Base-by-base conservation (phyloP, 2,113 vertebrate species). In the Paedocypris sp. region DNA sequence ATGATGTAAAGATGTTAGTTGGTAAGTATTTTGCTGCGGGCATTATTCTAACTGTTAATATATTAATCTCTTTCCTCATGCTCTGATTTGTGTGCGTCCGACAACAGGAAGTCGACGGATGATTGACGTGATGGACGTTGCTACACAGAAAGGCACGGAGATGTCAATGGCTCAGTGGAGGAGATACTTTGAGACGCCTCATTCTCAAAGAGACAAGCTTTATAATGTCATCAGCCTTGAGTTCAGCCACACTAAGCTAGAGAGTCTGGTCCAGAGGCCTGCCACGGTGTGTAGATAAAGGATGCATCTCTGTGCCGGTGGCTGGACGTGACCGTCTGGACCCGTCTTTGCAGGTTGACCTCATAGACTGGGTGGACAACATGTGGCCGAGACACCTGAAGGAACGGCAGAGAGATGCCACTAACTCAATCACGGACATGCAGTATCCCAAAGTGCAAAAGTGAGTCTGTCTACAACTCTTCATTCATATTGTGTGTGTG, bases 141-240 rank as follows among this genome's bases (percentile, higher is more conserved):
- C 92, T 76, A 99, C 94, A 0, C 95, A 99, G 80, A 90, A 92
- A 62, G 95, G 92, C 47, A 98, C 97, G 0, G 95, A 99, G 79
- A 99, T 99, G 95, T 97, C 95, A 3, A 99, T 99, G 95, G 89
- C 91, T 1, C 95, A 99, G 77, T 99, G 95, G 95, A 84, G 91
- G 3, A 90, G 93, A 18, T 99, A 99, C 78, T 99, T 93, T 1
- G 94, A 99, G 67, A 98, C 92, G 0, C 95, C 93, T 0, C 88
- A 92, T 19, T 89, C 90, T 0, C 90, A 98, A 65, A 75, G 95
- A 61, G 92, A 97, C 62, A 99, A 96, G 32, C 90, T 98, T 8
- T 99, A 99, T 78, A 99, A 99, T 1, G 95, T 99, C 48, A 99
- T 99, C 84, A 98, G 94, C 73, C 78, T 99, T 63, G 95, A 99